Evolutionary conservation across 2,797 vertebrate species (phyloP).

Genomic region (Valencia hispanica): DNA sequence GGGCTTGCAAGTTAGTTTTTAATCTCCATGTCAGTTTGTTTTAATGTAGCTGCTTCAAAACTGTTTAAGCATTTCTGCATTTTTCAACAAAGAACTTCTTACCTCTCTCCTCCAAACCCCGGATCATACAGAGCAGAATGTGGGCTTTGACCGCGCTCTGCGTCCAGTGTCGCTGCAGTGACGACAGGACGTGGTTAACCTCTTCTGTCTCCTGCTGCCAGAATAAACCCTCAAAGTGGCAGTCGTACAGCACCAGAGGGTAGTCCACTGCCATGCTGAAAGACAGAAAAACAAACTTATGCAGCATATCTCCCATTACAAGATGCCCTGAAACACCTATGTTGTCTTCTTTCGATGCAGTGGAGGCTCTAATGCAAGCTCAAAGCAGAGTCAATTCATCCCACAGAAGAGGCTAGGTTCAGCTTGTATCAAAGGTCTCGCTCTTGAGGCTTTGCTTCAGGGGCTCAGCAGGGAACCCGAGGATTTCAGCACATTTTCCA

Average conservation of each 20-base stretch:
- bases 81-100: conserved; percentile 9
- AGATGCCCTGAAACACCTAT: not conserved
- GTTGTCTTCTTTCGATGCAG: not conserved
- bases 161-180: conserved; percentile 90
- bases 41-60: not conserved
- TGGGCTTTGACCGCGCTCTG: conserved; percentile 85
- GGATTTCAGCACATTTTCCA: not conserved
- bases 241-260: conserved; percentile 91
- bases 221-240: conserved; percentile 86
- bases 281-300: not conserved
- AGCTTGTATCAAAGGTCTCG: not conserved
- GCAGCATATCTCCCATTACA: not conserved
- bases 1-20: not conserved
- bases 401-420: not conserved
- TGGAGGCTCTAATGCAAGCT: not conserved
- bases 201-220: conserved; percentile 87
- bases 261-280: conserved; percentile 95
- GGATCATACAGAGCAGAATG: conserved; percentile 86
- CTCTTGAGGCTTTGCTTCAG: not conserved
- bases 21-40: not conserved
- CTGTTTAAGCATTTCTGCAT: not conserved
- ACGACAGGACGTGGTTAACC: conserved; percentile 73
- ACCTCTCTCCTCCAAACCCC: conserved; percentile 80
- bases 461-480: not conserved
- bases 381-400: not conserved